phyloP scores from a whole-genome alignment of 64 coral and sea anemone species.

The Dendrophyllia cribrosa region DNA sequence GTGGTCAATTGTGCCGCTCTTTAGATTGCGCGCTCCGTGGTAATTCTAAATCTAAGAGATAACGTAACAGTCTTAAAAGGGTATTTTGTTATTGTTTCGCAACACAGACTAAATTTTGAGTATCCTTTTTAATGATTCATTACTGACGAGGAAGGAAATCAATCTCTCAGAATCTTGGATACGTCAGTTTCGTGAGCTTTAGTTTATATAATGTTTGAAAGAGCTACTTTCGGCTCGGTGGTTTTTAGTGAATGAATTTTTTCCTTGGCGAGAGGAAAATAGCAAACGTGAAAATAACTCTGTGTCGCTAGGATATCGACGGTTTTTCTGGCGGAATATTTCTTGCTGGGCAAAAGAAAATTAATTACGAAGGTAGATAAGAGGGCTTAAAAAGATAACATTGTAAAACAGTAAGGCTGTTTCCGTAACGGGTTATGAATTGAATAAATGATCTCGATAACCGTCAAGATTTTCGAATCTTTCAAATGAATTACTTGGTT shows the following conservation, averaged over 20 bases:
- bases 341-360: background rate
- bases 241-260: too few relatives aligned
- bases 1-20: background rate
- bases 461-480: conserved; percentile 3
- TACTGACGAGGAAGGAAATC: conserved; percentile 33
- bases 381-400: background rate
- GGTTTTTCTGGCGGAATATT: background rate
- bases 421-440: conserved; percentile 51
- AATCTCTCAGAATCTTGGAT: background rate
- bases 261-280: background rate
- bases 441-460: conserved; percentile 44
- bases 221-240: too few relatives aligned
- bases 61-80: conserved; percentile 28
- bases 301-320: conserved; percentile 1
- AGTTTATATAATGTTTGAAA: background rate
- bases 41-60: conserved; percentile 46
- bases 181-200: background rate
- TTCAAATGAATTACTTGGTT: background rate
- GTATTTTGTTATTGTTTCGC: conserved; percentile 58
- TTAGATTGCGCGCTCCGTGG: background rate
- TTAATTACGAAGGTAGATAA: conserved; percentile 19
- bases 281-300: background rate
- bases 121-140: conserved; percentile 67
- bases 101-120: conserved; percentile 14
- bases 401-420: background rate